Evolutionary conservation across 2,888 invertebrate genomes (phyloP).

Genomic region (Aspidiotus rigidus): DNA sequence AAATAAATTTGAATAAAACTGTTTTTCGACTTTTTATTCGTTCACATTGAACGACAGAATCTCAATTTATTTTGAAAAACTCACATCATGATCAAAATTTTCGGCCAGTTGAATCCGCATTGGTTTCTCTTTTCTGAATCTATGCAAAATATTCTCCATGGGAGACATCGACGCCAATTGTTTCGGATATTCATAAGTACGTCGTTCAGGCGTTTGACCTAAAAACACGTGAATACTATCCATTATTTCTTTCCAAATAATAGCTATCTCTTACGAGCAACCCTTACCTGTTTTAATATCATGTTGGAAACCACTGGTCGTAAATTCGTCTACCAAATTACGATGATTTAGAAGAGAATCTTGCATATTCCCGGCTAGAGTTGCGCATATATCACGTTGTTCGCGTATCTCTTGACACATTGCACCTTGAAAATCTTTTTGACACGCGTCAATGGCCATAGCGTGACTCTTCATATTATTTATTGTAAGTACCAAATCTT

Average conservation of each 20-base stretch:
- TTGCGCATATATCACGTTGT: background rate
- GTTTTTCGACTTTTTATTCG: no score
- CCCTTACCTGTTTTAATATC: slow-evolving; percentile 19
- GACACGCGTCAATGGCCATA: background rate
- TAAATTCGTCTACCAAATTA: slow-evolving; percentile 15
- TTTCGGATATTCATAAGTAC: slow-evolving; percentile 23
- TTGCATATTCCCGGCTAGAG: background rate
- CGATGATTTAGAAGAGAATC: slow-evolving; percentile 4
- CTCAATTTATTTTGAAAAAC: no score
- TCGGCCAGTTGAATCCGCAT: slow-evolving; percentile 9
- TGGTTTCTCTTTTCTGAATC: slow-evolving; percentile 25
- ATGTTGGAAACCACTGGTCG: slow-evolving; percentile 9
- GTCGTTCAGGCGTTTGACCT: slow-evolving; percentile 30
- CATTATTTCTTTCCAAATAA: no score
- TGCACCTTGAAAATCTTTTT: background rate
- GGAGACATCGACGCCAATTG: slow-evolving; percentile 21
- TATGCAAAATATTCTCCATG: slow-evolving; percentile 18
- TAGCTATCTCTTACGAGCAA: background rate
- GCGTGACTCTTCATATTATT: background rate
- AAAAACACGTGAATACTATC: background rate
- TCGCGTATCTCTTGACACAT: background rate
- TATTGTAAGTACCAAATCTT: background rate
- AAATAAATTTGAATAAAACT: no score
- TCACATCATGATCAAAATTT: slow-evolving; percentile 18
- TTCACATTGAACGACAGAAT: no score